Evolutionary conservation across 2,888 invertebrate species (phyloP).

Genomic region (Drosophila sordidula): DNA sequence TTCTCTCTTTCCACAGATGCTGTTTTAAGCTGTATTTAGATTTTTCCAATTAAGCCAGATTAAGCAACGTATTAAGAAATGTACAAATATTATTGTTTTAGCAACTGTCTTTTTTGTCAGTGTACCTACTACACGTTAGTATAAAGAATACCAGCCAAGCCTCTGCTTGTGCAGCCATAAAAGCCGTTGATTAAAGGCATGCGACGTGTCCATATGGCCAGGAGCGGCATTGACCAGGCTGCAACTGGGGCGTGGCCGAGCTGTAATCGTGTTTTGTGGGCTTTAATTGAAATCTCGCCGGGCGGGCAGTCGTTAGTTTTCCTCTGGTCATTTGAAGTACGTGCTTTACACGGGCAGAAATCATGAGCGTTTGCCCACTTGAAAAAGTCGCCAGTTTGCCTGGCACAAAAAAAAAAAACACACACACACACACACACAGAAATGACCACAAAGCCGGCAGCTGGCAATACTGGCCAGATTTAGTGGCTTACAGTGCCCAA

Average conservation of each 20-base stretch:
- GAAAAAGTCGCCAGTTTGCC: constrained; percentile 7
- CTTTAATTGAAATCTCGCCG: constrained; percentile 74
- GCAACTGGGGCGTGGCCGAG: constrained; percentile 16
- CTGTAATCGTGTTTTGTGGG: constrained; percentile 43
- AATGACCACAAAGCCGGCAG: constrained; percentile 21
- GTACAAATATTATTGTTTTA: no score
- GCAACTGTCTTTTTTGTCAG: constrained; percentile 16
- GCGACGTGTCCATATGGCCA: constrained; percentile 59
- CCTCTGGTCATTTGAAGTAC: constrained; percentile 69
- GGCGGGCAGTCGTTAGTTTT: constrained; percentile 47
- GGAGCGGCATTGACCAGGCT: not conserved
- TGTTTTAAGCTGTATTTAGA: no score
- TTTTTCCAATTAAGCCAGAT: no score
- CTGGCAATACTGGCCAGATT: not conserved
- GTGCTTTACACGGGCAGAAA: constrained; percentile 54
- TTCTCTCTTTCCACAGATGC: no score
- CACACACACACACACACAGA: not conserved
- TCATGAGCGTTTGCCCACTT: constrained; percentile 16
- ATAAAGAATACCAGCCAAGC: constrained; percentile 45
- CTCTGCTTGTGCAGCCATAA: constrained; percentile 50
- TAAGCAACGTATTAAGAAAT: no score
- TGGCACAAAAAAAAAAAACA: not conserved
- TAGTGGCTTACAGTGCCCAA: not conserved
- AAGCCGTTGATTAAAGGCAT: constrained; percentile 57
- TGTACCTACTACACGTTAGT: constrained; percentile 20